These are phyloP conservation scores for Poecilia picta DNA, from an alignment of 2,797 vertebrate species.

Conservation along the genomic window DNA sequence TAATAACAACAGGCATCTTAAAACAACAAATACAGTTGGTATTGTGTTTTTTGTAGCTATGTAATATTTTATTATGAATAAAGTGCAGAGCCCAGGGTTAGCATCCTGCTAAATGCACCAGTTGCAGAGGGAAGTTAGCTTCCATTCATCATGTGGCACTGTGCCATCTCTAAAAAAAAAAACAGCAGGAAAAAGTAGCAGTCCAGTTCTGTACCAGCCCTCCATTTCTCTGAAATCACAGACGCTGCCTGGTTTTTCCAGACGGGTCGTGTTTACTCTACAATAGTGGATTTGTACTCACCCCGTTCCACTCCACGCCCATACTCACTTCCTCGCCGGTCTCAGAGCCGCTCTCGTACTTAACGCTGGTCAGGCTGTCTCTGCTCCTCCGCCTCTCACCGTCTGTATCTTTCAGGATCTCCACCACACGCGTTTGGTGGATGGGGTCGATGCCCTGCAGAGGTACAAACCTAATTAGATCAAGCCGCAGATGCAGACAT, in stretches of 20 bases:
- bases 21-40: neutral
- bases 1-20: neutral
- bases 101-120: neutral
- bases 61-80: neutral
- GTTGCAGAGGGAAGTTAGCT: neutral
- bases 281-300: slow-evolving; percentile 92
- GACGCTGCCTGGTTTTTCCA: slow-evolving; percentile 42
- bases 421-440: slow-evolving; percentile 94
- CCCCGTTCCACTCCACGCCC: slow-evolving; percentile 98
- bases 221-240: slow-evolving; percentile 16
- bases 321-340: slow-evolving; percentile 98
- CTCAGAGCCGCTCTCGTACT: slow-evolving; percentile 92
- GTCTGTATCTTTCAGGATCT: slow-evolving; percentile 93
- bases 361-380: slow-evolving; percentile 88
- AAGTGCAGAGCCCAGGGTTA: neutral
- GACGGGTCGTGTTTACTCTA: slow-evolving; percentile 44
- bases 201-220: slow-evolving; percentile 47
- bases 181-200: neutral
- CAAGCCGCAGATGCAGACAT: neutral
- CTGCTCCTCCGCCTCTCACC: slow-evolving; percentile 85
- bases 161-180: too few relatives aligned
- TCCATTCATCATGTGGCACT: neutral
- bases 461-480: slow-evolving; percentile 21
- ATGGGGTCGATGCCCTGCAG: slow-evolving; percentile 92
- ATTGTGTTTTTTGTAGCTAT: neutral